These are phyloP conservation scores for Pseudorhombus dupliciocellatus DNA, from an alignment of 2,113 vertebrate species.

Conservation along the genomic window DNA sequence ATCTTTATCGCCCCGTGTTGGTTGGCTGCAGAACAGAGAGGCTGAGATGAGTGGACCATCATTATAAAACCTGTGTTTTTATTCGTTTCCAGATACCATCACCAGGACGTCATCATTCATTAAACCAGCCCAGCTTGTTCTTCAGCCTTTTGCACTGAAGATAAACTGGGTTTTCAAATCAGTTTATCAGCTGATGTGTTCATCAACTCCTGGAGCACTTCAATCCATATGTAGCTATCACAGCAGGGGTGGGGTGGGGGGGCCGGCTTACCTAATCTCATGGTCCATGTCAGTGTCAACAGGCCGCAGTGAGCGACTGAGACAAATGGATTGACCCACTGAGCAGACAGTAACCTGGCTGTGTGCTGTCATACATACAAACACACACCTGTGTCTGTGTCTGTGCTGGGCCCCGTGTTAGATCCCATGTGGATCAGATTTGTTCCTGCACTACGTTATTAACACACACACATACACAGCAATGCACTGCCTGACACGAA, in stretches of 20 bases:
- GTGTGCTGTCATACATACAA: conserved; percentile 7
- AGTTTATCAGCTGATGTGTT: no score
- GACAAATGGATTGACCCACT: conserved; percentile 14
- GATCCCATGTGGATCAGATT: background rate
- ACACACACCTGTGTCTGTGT: conserved; percentile 4
- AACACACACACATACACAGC: conserved; percentile 15
- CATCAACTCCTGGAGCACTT: no score
- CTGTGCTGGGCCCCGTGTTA: background rate
- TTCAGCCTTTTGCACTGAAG: no score
- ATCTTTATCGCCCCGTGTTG: no score
- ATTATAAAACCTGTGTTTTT: background rate
- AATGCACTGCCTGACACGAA: conserved; percentile 42
- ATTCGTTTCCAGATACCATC: background rate
- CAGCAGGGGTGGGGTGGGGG: background rate
- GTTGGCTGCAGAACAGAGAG: no score
- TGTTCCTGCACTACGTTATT: background rate
- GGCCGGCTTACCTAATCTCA: background rate
- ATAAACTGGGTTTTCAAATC: no score
- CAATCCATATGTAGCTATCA: background rate
- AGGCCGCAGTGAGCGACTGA: background rate
- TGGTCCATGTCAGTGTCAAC: background rate
- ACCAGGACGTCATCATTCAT: no score
- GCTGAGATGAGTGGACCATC: no score
- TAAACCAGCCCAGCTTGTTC: no score
- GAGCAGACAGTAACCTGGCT: conserved; percentile 12